A percentile compares a stretch with the other conserved stretches of the same genome.
These are phyloP conservation scores for Semaprochilodus insignis DNA, from an alignment of 2,797 vertebrate species.

Conservation along the genomic window DNA sequence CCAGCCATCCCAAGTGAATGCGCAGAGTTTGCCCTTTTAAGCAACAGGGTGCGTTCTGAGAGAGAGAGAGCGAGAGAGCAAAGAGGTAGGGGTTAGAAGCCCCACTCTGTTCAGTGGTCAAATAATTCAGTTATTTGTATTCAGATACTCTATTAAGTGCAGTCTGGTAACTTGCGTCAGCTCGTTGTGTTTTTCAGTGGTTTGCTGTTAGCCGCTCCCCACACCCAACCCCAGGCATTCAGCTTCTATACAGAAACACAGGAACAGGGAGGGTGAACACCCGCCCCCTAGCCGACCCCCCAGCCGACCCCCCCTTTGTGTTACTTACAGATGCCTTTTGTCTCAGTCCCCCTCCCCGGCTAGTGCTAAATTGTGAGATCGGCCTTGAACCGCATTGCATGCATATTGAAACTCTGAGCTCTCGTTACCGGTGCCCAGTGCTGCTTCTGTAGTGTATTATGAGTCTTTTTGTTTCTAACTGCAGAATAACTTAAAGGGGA, in stretches of 20 bases:
- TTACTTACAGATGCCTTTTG: constrained; percentile 61
- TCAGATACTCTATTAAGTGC: not conserved
- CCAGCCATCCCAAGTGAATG: not conserved
- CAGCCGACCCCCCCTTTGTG: constrained; percentile 37
- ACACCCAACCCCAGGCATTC: not conserved
- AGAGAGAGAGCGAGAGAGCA: too few species aligned
- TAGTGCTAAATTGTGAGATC: constrained; percentile 61
- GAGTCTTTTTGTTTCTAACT: not conserved
- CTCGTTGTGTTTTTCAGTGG: not conserved
- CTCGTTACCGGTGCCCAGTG: constrained; percentile 14
- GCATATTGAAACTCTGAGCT: constrained; percentile 24
- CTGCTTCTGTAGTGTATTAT: not conserved
- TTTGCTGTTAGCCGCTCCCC: not conserved
- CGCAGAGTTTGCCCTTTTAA: not conserved
- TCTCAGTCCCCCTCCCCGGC: constrained; percentile 55
- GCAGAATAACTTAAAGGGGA: not conserved
- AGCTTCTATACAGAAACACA: not conserved
- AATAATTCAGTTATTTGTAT: not conserved
- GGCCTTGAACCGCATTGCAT: constrained; percentile 23
- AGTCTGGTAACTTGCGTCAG: not conserved
- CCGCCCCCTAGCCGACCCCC: not conserved
- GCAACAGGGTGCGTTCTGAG: not conserved
- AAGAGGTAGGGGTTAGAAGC: not conserved
- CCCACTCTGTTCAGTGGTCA: not conserved
- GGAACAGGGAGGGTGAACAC: not conserved